A percentile compares a stretch with the other conserved stretches of the same genome.
Conservation (phyloP, 2,113 vertebrate genomes). For the Balaeniceps rex region DNA sequence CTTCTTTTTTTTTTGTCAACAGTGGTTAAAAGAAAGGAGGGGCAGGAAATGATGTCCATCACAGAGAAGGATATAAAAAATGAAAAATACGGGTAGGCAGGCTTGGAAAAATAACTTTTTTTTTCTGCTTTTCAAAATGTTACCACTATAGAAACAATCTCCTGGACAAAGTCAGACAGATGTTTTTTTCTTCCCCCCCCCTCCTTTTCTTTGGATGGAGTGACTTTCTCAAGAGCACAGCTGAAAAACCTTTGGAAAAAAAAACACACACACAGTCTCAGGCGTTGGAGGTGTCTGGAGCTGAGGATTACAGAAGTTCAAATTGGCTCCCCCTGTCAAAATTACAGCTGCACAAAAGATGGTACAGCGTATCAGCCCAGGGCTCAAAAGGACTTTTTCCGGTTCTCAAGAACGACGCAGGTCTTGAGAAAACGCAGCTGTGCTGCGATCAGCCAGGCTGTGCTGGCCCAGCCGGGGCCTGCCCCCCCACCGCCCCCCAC, state of each 20-base stretch:
- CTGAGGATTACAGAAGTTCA: slow-evolving; percentile 78
- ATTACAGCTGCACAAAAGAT: slow-evolving; percentile 79
- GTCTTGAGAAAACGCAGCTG: slow-evolving; percentile 72
- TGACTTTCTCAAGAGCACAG: slow-evolving; percentile 72
- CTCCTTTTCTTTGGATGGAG: slow-evolving; percentile 46
- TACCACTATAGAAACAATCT: slow-evolving; percentile 69
- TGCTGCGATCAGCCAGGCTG: slow-evolving; percentile 33
- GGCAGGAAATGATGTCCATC: slow-evolving; percentile 61
- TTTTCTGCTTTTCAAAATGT: slow-evolving; percentile 50
- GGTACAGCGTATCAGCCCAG: slow-evolving; percentile 70
- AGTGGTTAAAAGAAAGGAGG: slow-evolving; percentile 61
- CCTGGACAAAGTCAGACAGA: slow-evolving; percentile 60
- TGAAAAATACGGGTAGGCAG: slow-evolving; percentile 47
- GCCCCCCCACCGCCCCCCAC: not conserved
- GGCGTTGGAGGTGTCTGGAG: slow-evolving; percentile 75
- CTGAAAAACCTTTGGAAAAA: slow-evolving; percentile 71
- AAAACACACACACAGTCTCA: slow-evolving; percentile 57
- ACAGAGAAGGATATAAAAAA: slow-evolving; percentile 55
- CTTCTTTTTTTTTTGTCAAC: not conserved
- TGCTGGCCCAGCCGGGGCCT: not conserved
- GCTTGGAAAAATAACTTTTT: slow-evolving; percentile 46
- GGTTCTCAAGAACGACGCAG: slow-evolving; percentile 67
- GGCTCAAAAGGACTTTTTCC: slow-evolving; percentile 72
- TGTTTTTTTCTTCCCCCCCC: slow-evolving; percentile 16
- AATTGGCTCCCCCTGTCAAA: slow-evolving; percentile 69